Evolutionary conservation across 2,888 invertebrate genomes (phyloP), one percentile per base, ranked within the genome.

Genomic region (Eristalis arbustorum): DNA sequence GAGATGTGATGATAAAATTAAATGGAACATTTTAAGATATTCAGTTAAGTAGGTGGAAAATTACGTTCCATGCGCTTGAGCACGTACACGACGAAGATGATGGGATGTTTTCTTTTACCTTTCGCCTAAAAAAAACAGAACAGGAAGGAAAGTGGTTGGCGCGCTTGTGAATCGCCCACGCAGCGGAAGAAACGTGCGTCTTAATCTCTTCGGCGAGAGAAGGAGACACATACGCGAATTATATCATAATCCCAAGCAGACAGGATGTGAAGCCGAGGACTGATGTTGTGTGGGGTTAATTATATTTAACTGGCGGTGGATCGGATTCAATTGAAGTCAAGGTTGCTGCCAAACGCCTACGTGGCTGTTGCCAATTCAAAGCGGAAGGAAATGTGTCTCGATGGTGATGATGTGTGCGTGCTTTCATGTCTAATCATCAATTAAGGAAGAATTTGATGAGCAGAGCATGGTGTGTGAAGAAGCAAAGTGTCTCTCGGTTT

Each of bases 11-110:
- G 69, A 42, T 25, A 31, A 74, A 63, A 67, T 63, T 62, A 73
- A 80, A 80, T 80, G 73, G 79, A 22, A 64, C 74, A 31, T 69
- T 81, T 75, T 64, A 80, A 80, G 74, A 74, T 64, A 69, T 81
- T 81, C 61, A 42, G 31, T 71, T 74, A 64, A 69, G 74, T 81
- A 62, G 64, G 81, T 69, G 64, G 79, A 73, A 79, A 72, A 72
- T 72, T 66, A 79, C 59, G 73, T 73, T 72, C 49, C 49, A 23
- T 67, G 28, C 63, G 68, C 73, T 74, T 80, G 63, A 68, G 73
- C 73, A 74, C 74, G 73, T 80, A 61, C 56, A 71, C 25, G 49
- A 49, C n/a, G 18, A n/a, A n/a, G 49, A 18, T 5, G 18, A 49
- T n/a, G n/a, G n/a, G n/a, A n/a, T n/a, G n/a, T 49, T 49, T 18